Evolutionary conservation across 2,113 vertebrate genomes (phyloP).

Genomic region (Pangasianodon hypophthalmus): DNA sequence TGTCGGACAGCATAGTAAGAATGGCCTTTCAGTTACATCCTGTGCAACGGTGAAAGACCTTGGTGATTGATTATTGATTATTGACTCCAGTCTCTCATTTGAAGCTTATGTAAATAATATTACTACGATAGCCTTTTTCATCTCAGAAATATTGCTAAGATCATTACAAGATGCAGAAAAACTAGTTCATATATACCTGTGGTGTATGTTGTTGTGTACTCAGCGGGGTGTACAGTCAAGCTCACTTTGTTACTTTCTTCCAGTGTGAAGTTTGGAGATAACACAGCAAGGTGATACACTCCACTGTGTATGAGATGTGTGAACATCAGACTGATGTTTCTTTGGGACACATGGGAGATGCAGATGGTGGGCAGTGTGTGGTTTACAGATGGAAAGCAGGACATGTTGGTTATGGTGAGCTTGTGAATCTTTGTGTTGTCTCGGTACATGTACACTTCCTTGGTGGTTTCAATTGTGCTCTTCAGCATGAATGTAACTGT

Average conservation of each 20-base stretch:
- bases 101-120: background rate
- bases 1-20: too few relatives aligned
- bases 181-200: slow-evolving; percentile 34
- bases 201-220: background rate
- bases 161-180: background rate
- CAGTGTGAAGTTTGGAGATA: fast-evolving
- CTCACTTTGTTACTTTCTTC: slow-evolving; percentile 28
- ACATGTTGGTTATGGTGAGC: background rate
- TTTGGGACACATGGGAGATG: background rate
- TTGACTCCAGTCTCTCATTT: background rate
- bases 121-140: background rate
- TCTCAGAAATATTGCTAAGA: background rate
- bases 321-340: slow-evolving; percentile 12
- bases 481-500: background rate
- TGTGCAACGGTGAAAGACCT: background rate
- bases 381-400: background rate
- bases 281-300: slow-evolving; percentile 26
- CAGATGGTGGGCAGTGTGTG: background rate
- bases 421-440: background rate
- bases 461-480: too few relatives aligned
- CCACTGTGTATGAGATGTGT: slow-evolving; percentile 35
- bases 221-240: slow-evolving; percentile 5
- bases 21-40: background rate
- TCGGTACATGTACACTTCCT: background rate
- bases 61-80: background rate